Conservation (phyloP, 2,113 vertebrate genomes). For the Alligator sinensis region DNA sequence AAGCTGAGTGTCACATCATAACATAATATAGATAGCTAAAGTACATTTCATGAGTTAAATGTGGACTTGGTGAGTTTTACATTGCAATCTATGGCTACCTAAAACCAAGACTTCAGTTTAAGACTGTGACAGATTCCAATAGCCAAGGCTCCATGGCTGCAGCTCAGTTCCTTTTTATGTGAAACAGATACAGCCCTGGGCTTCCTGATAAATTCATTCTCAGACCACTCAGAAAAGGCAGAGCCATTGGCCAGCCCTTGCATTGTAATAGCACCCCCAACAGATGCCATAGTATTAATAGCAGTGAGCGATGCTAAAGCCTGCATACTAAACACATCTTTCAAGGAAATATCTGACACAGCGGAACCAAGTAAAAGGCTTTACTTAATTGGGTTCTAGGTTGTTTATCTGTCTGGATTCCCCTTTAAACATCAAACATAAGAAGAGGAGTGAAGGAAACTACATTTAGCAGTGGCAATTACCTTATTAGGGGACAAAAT, state of each 20-base stretch:
- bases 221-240: too few species aligned
- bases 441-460: background rate
- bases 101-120: background rate
- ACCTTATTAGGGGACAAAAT: background rate
- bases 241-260: background rate
- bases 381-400: background rate
- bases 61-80: background rate
- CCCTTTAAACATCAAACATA: background rate
- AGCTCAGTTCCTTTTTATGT: background rate
- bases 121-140: background rate
- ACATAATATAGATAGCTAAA: background rate
- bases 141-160: background rate
- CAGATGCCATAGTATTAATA: background rate
- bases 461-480: conserved; percentile 6
- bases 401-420: background rate
- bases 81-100: too few species aligned
- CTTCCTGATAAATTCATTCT: background rate
- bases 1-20: background rate
- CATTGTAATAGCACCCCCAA: background rate
- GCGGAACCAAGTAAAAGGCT: background rate
- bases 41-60: background rate
- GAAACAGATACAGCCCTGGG: background rate
- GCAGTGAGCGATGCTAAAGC: background rate
- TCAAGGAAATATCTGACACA: background rate
- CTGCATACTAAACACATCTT: background rate